Evolutionary conservation across 1,140 invertebrate genomes (phyloP), one percentile per base, ranked within the genome.

Genomic region (Zaprionus kolodkinae): DNA sequence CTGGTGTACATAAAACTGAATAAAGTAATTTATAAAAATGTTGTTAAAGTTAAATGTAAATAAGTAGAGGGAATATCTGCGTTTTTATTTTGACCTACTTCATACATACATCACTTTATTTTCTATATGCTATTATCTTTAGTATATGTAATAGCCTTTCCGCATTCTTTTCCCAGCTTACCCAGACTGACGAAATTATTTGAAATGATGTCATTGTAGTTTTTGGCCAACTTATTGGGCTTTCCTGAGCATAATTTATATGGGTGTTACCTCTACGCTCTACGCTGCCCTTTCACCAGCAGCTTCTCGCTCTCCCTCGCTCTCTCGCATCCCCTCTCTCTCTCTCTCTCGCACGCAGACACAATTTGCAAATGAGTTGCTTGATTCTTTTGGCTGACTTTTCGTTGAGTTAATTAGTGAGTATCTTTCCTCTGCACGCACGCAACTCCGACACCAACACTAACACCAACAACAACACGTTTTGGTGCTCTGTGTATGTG

Each of bases 361-460:
- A 88, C 73, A 88, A 72, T 88, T 87, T 89, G 84, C 84, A 88
- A 87, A 87, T 81, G 71, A 83, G 85, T 70, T 84, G 74, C 60
- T 68, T 76, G 77, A 76, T 87, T 87, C 84, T 88, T 78, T 78
- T 70, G 59, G 68, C 55, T 75, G 80, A 60, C 73, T 83, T 77
- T 81, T 72, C 74, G 76, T 66, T 87, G 74, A 76, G 85, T 87
- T 87, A 87, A 87, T 87, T 88, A 87, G 80, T 87, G 74, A 78
- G 80, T 87, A 87, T 87, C 84, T 89, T 87, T 88, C 84, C 80
- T 80, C 65, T 25, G 80, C 84, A 87, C 84, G 83, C 83, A 83
- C 84, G 50, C 66, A 55, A 38, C 55, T 65, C n/a, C 60, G 73
- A 30, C 66, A 66, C 25, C 45, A 48, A 2, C n/a, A 48, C 17